Percentiles rank a stretch among this genome's conserved stretches.
phyloP scores from a whole-genome alignment of 2,113 vertebrate species.

The Columbina picui region DNA sequence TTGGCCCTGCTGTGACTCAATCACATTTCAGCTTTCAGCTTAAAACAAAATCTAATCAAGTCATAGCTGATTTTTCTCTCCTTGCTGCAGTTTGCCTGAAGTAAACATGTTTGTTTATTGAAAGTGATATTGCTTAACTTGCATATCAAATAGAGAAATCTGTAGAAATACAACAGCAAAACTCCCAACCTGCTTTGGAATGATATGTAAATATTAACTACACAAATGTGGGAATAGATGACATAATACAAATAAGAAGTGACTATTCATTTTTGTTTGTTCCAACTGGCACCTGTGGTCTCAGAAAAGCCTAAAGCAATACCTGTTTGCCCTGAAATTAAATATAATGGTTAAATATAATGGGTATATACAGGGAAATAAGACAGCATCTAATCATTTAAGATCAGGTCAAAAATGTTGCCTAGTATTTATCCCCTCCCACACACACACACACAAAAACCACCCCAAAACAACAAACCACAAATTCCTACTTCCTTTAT shows the following conservation, averaged over 20 bases:
- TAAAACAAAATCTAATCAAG: slow-evolving; percentile 13
- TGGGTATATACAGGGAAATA: rapidly evolving
- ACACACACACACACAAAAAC: background rate
- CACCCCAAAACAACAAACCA: background rate
- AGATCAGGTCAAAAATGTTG: background rate
- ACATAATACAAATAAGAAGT: background rate
- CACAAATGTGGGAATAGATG: background rate
- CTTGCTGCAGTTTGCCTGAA: background rate
- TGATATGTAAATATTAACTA: background rate
- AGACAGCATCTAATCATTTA: background rate
- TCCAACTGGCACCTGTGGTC: background rate
- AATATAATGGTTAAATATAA: rapidly evolving
- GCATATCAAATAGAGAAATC: background rate
- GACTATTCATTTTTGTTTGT: background rate
- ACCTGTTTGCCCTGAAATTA: background rate
- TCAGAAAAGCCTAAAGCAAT: background rate
- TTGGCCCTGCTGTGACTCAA: background rate
- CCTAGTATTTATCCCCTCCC: background rate
- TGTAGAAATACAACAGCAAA: background rate
- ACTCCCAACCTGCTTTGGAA: background rate
- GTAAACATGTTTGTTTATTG: background rate
- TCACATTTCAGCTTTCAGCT: background rate
- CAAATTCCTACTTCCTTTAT: background rate
- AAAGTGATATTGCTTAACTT: background rate
- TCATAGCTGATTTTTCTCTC: background rate